Evolutionary conservation across 2,888 invertebrate species (phyloP).

Genomic region (Epiblema foenella): DNA sequence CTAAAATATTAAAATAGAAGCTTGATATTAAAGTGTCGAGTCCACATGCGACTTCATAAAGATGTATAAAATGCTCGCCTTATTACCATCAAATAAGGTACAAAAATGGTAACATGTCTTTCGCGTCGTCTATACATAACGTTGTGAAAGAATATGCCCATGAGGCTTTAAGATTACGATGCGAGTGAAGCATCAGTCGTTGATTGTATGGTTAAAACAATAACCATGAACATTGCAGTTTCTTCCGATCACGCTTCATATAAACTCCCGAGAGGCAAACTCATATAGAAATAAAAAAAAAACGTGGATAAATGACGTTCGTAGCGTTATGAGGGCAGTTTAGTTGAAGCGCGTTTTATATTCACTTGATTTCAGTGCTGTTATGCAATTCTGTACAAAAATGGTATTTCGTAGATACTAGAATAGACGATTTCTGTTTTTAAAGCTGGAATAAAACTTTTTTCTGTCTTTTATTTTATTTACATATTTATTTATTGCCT

Average conservation of each 20-base stretch:
- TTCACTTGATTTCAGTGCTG: not conserved
- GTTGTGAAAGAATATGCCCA: not conserved
- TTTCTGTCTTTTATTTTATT: too few relatives aligned
- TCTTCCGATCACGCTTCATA: not conserved
- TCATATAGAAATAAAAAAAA: not conserved
- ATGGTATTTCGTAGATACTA: not conserved
- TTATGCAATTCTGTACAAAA: not conserved
- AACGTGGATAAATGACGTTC: too few relatives aligned
- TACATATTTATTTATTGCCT: too few relatives aligned
- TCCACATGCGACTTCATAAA: too few relatives aligned
- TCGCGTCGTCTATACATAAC: not conserved
- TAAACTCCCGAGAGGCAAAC: not conserved
- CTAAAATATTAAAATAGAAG: too few relatives aligned
- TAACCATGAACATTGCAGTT: not conserved
- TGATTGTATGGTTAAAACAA: constrained; percentile 1
- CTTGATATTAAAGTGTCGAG: too few relatives aligned
- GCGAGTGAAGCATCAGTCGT: not conserved
- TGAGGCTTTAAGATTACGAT: not conserved
- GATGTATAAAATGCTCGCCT: too few relatives aligned
- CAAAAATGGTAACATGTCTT: too few relatives aligned
- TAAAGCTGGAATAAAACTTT: not conserved
- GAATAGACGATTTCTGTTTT: not conserved
- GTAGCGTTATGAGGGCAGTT: not conserved
- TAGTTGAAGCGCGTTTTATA: not conserved
- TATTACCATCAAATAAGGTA: too few relatives aligned